Conservation (phyloP, 2,888 invertebrate species). For the Tetranychus truncatus region DNA sequence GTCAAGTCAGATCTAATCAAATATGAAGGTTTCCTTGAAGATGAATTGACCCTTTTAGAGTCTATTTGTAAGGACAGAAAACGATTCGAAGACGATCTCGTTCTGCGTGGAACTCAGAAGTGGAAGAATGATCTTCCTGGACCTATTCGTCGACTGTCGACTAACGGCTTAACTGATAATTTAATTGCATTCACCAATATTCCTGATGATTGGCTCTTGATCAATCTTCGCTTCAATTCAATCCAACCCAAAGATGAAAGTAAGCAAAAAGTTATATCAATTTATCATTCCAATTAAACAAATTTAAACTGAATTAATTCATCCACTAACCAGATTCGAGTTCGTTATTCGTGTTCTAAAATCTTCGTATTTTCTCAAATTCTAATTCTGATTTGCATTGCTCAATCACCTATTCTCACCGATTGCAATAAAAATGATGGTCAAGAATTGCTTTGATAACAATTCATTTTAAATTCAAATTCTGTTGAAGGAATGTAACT, state of each 20-base stretch:
- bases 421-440: no score
- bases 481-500: no score
- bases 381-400: no score
- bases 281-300: neutral
- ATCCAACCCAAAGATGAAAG: conserved; percentile 32
- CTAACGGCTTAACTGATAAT: conserved; percentile 22
- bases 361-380: no score
- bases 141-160: conserved; percentile 25
- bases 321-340: no score
- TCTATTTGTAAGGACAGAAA: conserved; percentile 35
- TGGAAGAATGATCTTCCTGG: conserved; percentile 27
- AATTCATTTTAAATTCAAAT: no score
- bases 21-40: conserved; percentile 39
- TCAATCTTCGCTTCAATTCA: conserved; percentile 19
- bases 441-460: no score
- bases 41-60: conserved; percentile 50
- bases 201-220: conserved; percentile 12
- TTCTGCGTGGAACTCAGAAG: conserved; percentile 22
- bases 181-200: conserved; percentile 20
- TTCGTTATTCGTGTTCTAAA: no score
- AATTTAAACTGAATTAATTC: no score
- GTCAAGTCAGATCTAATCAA: conserved; percentile 46
- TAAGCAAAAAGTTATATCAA: conserved; percentile 24
- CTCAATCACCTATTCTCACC: no score
- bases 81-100: conserved; percentile 23